Conservation (phyloP, 2,113 vertebrate genomes). For the Poeciliopsis prolifica region DNA sequence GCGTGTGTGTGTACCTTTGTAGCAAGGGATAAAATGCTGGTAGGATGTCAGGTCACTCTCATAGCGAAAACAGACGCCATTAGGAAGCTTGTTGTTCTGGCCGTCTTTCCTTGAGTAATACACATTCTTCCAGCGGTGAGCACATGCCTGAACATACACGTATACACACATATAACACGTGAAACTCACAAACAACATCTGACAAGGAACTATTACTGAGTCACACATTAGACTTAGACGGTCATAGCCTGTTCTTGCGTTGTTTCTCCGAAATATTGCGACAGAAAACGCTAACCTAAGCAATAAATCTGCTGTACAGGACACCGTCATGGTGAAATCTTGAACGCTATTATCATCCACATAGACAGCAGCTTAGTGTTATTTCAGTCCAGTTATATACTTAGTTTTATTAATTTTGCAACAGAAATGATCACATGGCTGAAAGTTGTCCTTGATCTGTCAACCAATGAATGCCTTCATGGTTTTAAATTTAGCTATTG, state of each 20-base stretch:
- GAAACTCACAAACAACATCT: conserved; percentile 41
- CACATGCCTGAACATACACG: conserved; percentile 67
- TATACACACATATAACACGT: conserved; percentile 23
- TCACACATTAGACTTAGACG: conserved; percentile 10
- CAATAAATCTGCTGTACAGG: too few relatives aligned
- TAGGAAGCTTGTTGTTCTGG: conserved; percentile 87
- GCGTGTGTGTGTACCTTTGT: conserved; percentile 80
- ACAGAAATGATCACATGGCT: neutral
- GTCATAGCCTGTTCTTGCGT: too few relatives aligned
- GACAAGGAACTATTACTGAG: conserved; percentile 41
- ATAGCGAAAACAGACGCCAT: conserved; percentile 88
- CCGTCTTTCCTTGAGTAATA: conserved; percentile 78
- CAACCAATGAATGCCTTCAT: neutral
- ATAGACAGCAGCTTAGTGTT: conserved; percentile 13
- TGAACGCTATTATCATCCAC: neutral
- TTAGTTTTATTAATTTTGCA: neutral
- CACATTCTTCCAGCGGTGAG: conserved; percentile 95
- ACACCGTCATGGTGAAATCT: too few relatives aligned
- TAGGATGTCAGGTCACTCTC: conserved; percentile 79
- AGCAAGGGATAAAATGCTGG: conserved; percentile 85
- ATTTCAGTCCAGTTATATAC: neutral
- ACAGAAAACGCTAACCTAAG: too few relatives aligned
- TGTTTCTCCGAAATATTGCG: too few relatives aligned
- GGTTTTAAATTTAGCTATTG: neutral
- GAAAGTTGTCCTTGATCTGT: neutral